Base-by-base conservation (phyloP, 2,797 vertebrate species). In the Crotalus adamanteus region DNA sequence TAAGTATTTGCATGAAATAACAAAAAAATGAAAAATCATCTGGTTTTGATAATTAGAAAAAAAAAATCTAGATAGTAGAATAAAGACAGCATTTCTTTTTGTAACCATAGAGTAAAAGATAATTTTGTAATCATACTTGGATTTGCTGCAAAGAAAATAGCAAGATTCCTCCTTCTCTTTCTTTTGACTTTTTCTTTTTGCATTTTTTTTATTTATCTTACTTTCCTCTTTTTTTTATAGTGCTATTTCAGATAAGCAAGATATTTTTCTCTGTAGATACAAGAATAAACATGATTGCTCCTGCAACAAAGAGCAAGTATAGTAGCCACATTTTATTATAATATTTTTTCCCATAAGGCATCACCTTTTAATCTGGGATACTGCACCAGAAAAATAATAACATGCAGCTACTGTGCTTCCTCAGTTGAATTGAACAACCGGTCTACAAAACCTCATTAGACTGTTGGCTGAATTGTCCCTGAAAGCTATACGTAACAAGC, bases 181-280 rank as follows among this genome's bases (percentile, higher is more conserved):
- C n/a, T 69, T 69, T 69, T 65, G 28, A 28, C 31, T 13, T 69
- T 31, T 69, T 16, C 13, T 69, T 65, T 69, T n/a, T 69, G 12
- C 63, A 31, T 69, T 69, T 65, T 65, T 65, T 16, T 69, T 69
- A 28, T 31, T 69, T 31, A 13, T 69, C n/a, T 69, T 31, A 2
- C 65, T 18, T 69, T 69, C 65, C n/a, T 69, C 65, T 69, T 31
- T 69, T 25, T 69, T 69, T 69, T 31, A 69, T 90, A 90, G 51
- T 51, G 86, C 86, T 89, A 2, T 85, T 90, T 37, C 88, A 65
- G 93, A 92, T 16, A 69, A 95, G 57, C 94, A 93, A 55, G 88
- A 18, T 1, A 60, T 94, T 94, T 56, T 93, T 91, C 89, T 87
- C 83, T 83, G 7, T 69, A 16, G 28, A 16, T 56, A 22, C 26